Conservation (phyloP, 2,113 vertebrate genomes). For the Dromas ardeola region DNA sequence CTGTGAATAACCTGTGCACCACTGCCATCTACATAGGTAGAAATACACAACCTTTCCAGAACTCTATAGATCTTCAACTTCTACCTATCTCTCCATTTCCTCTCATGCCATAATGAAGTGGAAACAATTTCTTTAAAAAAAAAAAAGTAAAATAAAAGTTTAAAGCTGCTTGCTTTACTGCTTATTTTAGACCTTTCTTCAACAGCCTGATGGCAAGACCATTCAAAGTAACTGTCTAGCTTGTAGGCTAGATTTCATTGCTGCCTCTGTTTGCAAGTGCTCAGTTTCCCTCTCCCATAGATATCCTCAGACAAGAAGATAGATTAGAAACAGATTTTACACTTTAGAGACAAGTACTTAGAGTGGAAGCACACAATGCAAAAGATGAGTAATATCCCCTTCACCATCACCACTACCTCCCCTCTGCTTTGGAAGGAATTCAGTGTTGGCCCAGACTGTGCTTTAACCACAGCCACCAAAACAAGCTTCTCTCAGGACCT, state of each 20-base stretch:
- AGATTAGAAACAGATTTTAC: background rate
- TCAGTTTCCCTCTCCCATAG: background rate
- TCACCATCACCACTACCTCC: background rate
- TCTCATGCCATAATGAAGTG: background rate
- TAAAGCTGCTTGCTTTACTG: background rate
- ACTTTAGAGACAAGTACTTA: background rate
- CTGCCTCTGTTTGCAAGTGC: background rate
- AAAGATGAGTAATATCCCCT: background rate
- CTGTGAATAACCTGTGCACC: background rate
- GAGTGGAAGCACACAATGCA: background rate
- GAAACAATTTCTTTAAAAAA: background rate
- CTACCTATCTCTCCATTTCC: background rate
- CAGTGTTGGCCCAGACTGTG: background rate
- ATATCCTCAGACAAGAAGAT: background rate
- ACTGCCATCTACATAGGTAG: background rate
- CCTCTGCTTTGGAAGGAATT: background rate
- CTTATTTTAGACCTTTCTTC: background rate
- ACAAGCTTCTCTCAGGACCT: background rate
- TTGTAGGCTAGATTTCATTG: background rate
- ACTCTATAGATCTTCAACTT: background rate
- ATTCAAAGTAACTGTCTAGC: background rate
- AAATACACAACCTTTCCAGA: background rate
- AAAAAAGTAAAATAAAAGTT: background rate
- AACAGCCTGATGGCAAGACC: background rate
- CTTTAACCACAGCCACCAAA: background rate